A percentile compares a stretch with the other conserved stretches of the same genome.
Evolutionary conservation across 1,140 invertebrate genomes (phyloP).

Genomic region (Cydia splendana): DNA sequence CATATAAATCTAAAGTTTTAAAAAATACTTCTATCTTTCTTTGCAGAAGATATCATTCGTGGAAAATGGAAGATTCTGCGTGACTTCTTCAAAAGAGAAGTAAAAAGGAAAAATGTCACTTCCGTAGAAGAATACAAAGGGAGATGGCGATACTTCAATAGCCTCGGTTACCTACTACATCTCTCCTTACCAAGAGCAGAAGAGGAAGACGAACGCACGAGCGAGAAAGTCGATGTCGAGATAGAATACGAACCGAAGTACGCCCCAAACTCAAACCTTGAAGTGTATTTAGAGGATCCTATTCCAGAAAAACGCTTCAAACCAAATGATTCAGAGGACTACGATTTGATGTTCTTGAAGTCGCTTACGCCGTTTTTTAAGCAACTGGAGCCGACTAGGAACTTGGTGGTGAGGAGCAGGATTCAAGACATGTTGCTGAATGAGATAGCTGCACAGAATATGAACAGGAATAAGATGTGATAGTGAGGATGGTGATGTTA

Average conservation of each 20-base stretch:
- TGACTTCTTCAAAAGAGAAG: slow-evolving; percentile 51
- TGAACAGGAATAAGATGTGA: background rate
- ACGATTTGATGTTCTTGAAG: slow-evolving; percentile 60
- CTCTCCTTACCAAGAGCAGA: slow-evolving; percentile 12
- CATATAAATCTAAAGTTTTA: background rate
- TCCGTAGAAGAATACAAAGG: slow-evolving; percentile 43
- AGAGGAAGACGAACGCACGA: slow-evolving; percentile 18
- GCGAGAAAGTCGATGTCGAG: background rate
- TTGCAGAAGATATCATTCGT: slow-evolving; percentile 48
- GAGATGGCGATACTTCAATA: slow-evolving; percentile 53
- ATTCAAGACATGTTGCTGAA: slow-evolving; percentile 59
- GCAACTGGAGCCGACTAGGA: slow-evolving; percentile 51
- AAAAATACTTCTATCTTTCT: slow-evolving; percentile 14
- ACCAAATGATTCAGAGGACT: slow-evolving; percentile 46
- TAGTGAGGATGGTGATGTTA: too few relatives aligned
- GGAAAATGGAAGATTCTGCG: slow-evolving; percentile 60
- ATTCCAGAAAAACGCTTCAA: slow-evolving; percentile 35
- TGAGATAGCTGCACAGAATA: slow-evolving; percentile 48
- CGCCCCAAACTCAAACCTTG: slow-evolving; percentile 6
- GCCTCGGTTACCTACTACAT: slow-evolving; percentile 46
- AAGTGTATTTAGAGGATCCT: slow-evolving; percentile 34
- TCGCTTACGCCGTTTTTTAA: slow-evolving; percentile 57
- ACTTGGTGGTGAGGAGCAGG: slow-evolving; percentile 55
- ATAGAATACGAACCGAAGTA: slow-evolving; percentile 32
- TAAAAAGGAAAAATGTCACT: slow-evolving; percentile 40